These are phyloP conservation scores for Augochlorella aurata DNA, from an alignment of 2,888 invertebrate species.

Conservation along the genomic window DNA sequence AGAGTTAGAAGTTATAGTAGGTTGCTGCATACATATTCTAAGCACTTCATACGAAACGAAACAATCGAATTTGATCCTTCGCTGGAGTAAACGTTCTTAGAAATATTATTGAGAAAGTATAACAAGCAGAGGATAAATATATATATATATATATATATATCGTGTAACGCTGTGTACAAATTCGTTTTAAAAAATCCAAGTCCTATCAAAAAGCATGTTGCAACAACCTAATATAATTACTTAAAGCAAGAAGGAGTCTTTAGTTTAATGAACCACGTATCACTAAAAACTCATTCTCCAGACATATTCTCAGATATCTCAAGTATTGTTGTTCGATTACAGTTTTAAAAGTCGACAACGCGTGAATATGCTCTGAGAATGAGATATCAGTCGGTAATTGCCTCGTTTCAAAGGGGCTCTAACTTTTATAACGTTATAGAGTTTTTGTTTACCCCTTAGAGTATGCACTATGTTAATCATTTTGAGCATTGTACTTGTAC, in stretches of 20 bases:
- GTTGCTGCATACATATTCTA: not conserved
- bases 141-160: not conserved
- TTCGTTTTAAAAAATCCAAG: not conserved
- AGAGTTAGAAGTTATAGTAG: not conserved
- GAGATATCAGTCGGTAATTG: not conserved
- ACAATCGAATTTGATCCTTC: not conserved
- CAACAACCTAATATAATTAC: slow-evolving; percentile 15
- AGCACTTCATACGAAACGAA: not conserved
- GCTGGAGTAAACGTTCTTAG: not conserved
- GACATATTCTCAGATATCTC: not conserved
- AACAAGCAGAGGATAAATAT: not conserved
- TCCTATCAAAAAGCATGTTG: not conserved
- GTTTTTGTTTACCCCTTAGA: not conserved
- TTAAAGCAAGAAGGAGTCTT: not conserved
- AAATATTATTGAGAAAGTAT: not conserved
- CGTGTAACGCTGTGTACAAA: not conserved
- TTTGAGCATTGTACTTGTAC: slow-evolving; percentile 10
- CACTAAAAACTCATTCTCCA: slow-evolving; percentile 12
- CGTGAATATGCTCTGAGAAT: slow-evolving; percentile 13
- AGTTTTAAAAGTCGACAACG: not conserved
- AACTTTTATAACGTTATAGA: not conserved
- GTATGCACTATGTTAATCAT: not conserved
- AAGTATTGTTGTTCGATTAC: not conserved
- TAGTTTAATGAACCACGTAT: slow-evolving; percentile 3
- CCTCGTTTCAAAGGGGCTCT: slow-evolving; percentile 4